Percentiles rank a stretch among this genome's conserved stretches.
Conservation (phyloP, 2,888 invertebrate species). For the Erynnis tages region DNA sequence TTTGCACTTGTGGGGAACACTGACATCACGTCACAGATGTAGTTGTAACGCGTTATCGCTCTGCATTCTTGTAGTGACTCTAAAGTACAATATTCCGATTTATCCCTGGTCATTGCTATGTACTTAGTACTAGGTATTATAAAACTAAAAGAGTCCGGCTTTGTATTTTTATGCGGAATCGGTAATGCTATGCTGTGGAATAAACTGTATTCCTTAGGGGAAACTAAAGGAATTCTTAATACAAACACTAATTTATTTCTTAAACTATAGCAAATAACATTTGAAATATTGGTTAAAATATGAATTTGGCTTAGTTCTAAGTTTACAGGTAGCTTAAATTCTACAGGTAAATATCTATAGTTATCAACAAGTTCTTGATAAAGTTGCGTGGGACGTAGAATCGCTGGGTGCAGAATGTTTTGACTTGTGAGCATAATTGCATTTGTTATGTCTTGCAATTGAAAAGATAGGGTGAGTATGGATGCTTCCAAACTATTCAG, state of each 20-base stretch:
- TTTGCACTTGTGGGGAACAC: neutral
- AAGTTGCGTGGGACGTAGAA: slow-evolving; percentile 1
- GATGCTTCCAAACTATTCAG: slow-evolving; percentile 1
- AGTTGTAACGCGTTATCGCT: neutral
- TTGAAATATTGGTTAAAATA: neutral
- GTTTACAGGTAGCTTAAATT: neutral
- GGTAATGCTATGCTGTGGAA: slow-evolving; percentile 5
- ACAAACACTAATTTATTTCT: neutral
- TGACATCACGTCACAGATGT: neutral
- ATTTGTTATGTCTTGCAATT: slow-evolving; percentile 7
- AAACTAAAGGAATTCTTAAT: slow-evolving; percentile 10
- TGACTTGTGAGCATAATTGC: slow-evolving; percentile 2
- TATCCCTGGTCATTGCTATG: neutral
- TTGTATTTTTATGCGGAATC: neutral
- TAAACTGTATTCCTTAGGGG: neutral
- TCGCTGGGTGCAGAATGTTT: slow-evolving; percentile 5
- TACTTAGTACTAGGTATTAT: neutral
- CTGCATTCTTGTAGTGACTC: neutral
- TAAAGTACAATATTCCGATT: neutral
- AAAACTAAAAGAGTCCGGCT: neutral
- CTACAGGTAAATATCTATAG: neutral
- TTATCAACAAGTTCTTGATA: slow-evolving; percentile 1
- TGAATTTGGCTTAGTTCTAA: slow-evolving; percentile 9
- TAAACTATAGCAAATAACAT: neutral
- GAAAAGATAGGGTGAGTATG: slow-evolving; percentile 4